Conservation (phyloP, 2,113 vertebrate species). For the Mellivora capensis region DNA sequence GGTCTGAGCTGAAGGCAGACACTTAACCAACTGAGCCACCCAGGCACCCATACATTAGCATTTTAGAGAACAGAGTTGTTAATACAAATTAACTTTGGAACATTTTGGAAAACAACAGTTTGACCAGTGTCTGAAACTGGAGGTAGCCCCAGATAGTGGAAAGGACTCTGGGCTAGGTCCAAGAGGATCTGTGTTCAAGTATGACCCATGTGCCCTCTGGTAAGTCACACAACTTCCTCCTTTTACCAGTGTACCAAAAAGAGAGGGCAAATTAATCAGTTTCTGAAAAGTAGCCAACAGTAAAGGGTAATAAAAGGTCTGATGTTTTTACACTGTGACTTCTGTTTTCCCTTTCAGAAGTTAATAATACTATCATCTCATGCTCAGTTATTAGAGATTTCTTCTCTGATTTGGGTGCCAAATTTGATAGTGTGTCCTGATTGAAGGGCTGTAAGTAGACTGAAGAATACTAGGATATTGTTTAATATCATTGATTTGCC, state of each 20-base stretch:
- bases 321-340: not conserved
- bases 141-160: not conserved
- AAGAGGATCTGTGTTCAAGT: not conserved
- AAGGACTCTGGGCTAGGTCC: not conserved
- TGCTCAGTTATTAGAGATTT: conserved; percentile 1
- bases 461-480: not conserved
- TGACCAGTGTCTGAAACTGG: conserved; percentile 9
- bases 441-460: not conserved
- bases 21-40: too few relatives aligned
- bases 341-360: not conserved
- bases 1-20: too few relatives aligned
- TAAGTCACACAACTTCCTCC: not conserved
- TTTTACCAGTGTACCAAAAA: not conserved
- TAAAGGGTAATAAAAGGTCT: not conserved
- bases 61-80: conserved; percentile 29
- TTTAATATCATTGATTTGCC: not conserved
- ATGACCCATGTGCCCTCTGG: not conserved
- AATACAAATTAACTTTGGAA: not conserved
- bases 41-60: not conserved
- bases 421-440: not conserved
- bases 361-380: not conserved
- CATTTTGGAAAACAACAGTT: not conserved
- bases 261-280: not conserved
- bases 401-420: conserved; percentile 16
- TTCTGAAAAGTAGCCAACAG: not conserved